Conservation (phyloP, 2,888 invertebrate genomes). For the Pediacus dermestoides region DNA sequence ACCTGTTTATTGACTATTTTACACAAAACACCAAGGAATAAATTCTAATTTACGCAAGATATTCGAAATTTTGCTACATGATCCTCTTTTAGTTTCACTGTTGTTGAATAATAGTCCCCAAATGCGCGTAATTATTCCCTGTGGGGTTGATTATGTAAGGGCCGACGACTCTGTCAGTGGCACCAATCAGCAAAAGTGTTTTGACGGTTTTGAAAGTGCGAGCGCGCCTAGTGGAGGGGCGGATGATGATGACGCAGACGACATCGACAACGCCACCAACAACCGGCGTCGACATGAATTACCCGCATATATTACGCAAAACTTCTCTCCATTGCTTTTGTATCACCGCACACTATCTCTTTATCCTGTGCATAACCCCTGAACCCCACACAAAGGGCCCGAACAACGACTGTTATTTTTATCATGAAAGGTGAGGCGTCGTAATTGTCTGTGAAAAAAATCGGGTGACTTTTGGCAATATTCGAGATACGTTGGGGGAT, state of each 20-base stretch:
- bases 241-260: too few species aligned
- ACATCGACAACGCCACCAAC: slow-evolving; percentile 14
- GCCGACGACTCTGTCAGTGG: slow-evolving; percentile 4
- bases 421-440: slow-evolving; percentile 1
- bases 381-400: not conserved
- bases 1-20: too few species aligned
- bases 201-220: slow-evolving; percentile 9
- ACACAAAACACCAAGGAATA: too few species aligned
- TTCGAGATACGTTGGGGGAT: too few species aligned
- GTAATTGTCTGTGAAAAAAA: slow-evolving; percentile 1
- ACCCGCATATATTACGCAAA: slow-evolving; percentile 15
- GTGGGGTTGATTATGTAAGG: slow-evolving; percentile 1
- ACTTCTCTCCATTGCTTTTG: slow-evolving; percentile 11
- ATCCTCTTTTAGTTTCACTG: too few species aligned
- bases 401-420: too few species aligned
- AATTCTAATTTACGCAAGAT: too few species aligned
- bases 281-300: slow-evolving; percentile 11
- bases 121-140: slow-evolving; percentile 1
- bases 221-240: slow-evolving; percentile 6
- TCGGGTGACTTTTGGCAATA: too few species aligned
- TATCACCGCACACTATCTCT: slow-evolving; percentile 14
- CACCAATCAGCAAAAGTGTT: slow-evolving; percentile 14
- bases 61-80: too few species aligned
- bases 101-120: too few species aligned
- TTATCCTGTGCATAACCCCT: slow-evolving; percentile 8